phyloP scores from a whole-genome alignment of 1,140 invertebrate species.

The Adelges cooleyi region DNA sequence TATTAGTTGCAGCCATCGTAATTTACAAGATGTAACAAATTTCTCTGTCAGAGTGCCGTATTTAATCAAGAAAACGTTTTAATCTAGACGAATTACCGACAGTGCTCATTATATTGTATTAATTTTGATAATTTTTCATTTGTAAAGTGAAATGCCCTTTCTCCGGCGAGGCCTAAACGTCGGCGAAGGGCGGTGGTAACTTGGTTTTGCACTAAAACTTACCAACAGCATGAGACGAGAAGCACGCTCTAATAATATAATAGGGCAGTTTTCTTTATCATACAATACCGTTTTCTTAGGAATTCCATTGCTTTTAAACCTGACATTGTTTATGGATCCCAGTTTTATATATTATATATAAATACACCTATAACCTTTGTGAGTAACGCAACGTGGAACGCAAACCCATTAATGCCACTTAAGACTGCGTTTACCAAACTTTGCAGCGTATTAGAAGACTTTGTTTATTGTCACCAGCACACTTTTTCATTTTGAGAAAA shows the following conservation, averaged over 20 bases:
- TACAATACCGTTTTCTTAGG: too few relatives aligned
- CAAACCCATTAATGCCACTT: constrained; percentile 1
- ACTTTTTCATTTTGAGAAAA: constrained; percentile 12
- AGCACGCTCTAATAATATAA: too few relatives aligned
- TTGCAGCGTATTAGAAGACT: constrained; percentile 7
- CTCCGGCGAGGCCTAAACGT: too few relatives aligned
- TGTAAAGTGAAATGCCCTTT: neutral
- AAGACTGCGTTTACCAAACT: constrained; percentile 8
- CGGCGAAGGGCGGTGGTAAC: too few relatives aligned
- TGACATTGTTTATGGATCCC: too few relatives aligned
- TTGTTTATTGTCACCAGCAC: constrained; percentile 4
- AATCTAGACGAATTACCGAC: neutral
- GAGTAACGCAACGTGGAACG: neutral
- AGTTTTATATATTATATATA: constrained; percentile 1
- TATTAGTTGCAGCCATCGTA: too few relatives aligned
- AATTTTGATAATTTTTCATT: constrained; percentile 1
- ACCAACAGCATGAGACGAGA: too few relatives aligned
- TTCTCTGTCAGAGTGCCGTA: neutral
- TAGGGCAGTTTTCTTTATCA: too few relatives aligned
- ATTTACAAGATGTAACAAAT: neutral
- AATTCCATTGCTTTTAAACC: too few relatives aligned
- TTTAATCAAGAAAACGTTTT: neutral
- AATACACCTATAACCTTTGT: neutral
- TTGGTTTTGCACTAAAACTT: too few relatives aligned
- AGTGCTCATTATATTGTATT: neutral